phyloP scores from a whole-genome alignment of 2,113 vertebrate genomes.

The Chloropsis hardwickii region DNA sequence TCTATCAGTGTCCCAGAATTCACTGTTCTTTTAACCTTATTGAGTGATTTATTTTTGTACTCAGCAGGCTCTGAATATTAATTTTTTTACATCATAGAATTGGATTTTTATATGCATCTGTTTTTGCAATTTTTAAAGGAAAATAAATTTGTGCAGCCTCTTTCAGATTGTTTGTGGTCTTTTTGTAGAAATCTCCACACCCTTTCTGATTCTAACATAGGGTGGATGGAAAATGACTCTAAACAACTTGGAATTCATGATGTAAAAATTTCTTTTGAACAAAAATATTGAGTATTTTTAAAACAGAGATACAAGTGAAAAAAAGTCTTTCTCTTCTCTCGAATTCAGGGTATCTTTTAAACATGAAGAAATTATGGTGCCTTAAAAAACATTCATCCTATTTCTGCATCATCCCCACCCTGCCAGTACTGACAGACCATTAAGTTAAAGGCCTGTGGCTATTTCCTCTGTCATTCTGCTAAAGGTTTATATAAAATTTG shows the following conservation, averaged over 20 bases:
- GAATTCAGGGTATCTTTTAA: neutral
- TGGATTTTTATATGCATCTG: neutral
- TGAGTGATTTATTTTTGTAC: constrained; percentile 51
- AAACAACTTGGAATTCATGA: neutral
- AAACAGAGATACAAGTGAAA: neutral
- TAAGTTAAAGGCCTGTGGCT: neutral
- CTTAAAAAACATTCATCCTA: neutral
- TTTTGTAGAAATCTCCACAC: neutral
- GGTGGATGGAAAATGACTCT: neutral
- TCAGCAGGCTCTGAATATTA: constrained; percentile 3
- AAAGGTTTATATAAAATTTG: neutral
- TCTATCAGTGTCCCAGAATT: constrained; percentile 50
- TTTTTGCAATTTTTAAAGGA: neutral
- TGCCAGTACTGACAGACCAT: neutral
- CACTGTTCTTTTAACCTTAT: constrained; percentile 44
- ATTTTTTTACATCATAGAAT: neutral
- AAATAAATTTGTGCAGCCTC: neutral
- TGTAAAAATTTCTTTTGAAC: neutral
- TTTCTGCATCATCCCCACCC: neutral
- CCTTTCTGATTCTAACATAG: neutral
- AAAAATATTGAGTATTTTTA: neutral
- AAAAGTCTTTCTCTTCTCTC: neutral
- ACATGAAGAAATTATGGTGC: neutral
- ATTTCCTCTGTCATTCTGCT: neutral
- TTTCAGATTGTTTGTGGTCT: neutral